Evolutionary conservation across 2,797 vertebrate species (phyloP).

Genomic region (Gallinago solitaria): DNA sequence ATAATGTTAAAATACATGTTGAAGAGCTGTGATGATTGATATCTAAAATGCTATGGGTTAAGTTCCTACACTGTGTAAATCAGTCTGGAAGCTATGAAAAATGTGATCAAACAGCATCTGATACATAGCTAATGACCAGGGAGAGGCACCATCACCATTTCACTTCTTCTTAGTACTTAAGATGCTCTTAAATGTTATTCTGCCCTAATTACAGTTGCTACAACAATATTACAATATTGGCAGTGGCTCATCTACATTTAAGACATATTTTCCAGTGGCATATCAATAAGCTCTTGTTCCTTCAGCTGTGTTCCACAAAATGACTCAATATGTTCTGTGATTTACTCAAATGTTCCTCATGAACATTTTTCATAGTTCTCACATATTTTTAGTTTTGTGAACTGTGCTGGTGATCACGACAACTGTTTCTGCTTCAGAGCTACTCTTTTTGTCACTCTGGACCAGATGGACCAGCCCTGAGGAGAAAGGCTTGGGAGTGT

Average conservation of each 20-base stretch:
- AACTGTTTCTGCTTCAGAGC: constrained; percentile 11
- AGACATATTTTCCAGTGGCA: constrained; percentile 41
- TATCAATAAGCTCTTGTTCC: constrained; percentile 44
- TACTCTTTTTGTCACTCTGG: background rate
- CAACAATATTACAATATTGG: background rate
- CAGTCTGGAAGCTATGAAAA: background rate
- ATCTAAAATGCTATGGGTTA: background rate
- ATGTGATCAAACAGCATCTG: background rate
- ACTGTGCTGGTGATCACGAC: background rate
- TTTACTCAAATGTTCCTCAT: constrained; percentile 45
- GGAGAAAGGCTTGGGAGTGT: too few relatives aligned
- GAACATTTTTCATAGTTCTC: constrained; percentile 20
- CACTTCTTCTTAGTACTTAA: background rate
- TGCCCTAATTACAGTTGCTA: constrained; percentile 33
- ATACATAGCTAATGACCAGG: constrained; percentile 1
- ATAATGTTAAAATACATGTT: background rate
- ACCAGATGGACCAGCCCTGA: too few relatives aligned
- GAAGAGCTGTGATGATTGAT: background rate
- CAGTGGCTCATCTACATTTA: background rate
- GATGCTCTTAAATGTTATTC: background rate
- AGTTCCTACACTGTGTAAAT: constrained; percentile 5
- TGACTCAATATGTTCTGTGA: constrained; percentile 45
- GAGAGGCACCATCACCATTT: constrained; percentile 2
- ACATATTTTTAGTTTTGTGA: constrained; percentile 50
- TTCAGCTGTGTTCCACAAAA: background rate